Percentiles rank a stretch among this genome's conserved stretches.
Evolutionary conservation across 1,140 invertebrate species (phyloP).

Genomic region (Arion vulgaris): DNA sequence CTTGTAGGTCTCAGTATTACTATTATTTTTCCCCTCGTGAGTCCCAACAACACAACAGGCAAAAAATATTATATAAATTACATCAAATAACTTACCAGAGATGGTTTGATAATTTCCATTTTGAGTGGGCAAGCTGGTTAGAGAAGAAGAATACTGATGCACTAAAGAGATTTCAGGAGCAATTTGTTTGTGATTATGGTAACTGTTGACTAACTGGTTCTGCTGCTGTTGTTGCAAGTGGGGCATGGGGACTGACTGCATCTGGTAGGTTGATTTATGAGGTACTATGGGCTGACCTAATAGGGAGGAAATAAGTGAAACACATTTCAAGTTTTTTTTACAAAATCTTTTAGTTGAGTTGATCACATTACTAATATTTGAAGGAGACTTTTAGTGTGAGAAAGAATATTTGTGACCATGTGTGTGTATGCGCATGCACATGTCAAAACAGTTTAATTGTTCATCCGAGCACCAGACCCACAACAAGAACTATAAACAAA

Average conservation of each 20-base stretch:
- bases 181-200: conserved; percentile 26
- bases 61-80: not conserved
- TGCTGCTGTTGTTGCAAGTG: conserved; percentile 40
- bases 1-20: no score
- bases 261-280: conserved; percentile 9
- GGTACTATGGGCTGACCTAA: not conserved
- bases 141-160: not conserved
- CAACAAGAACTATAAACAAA: no score
- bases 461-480: no score
- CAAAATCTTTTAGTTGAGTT: not conserved
- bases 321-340: not conserved
- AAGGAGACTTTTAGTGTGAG: no score
- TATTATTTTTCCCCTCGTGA: no score
- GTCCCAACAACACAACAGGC: no score
- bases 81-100: conserved; percentile 10
- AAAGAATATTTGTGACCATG: no score
- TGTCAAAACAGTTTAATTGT: no score
- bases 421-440: no score
- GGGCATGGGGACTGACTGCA: conserved; percentile 24
- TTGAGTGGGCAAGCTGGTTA: conserved; percentile 4
- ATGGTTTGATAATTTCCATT: conserved; percentile 33
- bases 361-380: not conserved
- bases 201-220: conserved; percentile 18
- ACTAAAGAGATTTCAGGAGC: conserved; percentile 13
- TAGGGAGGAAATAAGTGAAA: not conserved